Evolutionary conservation across 2,888 invertebrate species (phyloP), one percentile per base, ranked within the genome.

Genomic region (Argynnis bischoffii): DNA sequence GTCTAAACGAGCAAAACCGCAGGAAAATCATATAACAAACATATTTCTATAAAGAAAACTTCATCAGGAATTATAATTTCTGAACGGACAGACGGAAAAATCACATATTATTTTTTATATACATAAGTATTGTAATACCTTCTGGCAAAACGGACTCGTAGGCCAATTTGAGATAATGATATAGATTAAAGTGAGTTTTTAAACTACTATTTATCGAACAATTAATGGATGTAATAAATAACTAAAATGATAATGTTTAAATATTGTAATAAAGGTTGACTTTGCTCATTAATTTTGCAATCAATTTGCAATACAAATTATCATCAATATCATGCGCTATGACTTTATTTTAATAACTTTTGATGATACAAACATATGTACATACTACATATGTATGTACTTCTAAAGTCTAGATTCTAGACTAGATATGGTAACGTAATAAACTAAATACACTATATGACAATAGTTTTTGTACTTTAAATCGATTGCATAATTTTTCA

Each of bases 161-260:
- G 35, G 51, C 41, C 18, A 41, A 41, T 41, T 35, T 15, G 16
- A 35, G 50, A 53, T 53, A 61, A 53, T 15, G 31, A 15, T 26
- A n/a, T 18, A 59, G 54, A 54, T 66, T 60, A 53, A 60, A 47
- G 48, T 54, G 53, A 60, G 59, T 66, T 66, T 66, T 60, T 54
- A 66, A 66, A 66, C 60, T 26, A 41, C 21, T 41, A 31, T 67
- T 72, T 70, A 69, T 73, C 67, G 57, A 66, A 64, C 63, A 65
- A 69, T 69, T 72, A 67, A 74, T 72, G 63, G 72, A 63, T 60
- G 72, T 69, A 53, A 66, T 67, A 69, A 67, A 70, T 72, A 66
- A 51, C 21, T 48, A 53, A 66, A 67, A 70, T 67, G 69, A 63
- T 60, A 57, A 60, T 69, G 59, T 69, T 74, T 73, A 69, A 71